These are phyloP conservation scores for Saccopteryx bilineata DNA, from an alignment of 2,113 vertebrate species.

Conservation along the genomic window DNA sequence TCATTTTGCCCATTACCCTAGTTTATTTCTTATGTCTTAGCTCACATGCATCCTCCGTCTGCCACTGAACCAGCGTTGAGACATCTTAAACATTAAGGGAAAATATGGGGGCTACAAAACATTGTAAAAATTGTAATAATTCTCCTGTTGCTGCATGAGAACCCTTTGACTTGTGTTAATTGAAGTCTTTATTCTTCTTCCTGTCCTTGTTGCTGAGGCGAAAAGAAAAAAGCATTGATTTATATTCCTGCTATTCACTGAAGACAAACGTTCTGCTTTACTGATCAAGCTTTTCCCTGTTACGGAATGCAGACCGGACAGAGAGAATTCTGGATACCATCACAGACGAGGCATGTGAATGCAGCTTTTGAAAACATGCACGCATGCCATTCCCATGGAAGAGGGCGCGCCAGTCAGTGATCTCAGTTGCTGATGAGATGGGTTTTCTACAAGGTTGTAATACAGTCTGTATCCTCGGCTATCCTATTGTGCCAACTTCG, in stretches of 20 bases:
- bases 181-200: not conserved
- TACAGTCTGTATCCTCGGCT: not conserved
- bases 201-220: not conserved
- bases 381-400: fast-evolving
- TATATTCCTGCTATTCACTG: not conserved
- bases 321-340: not conserved
- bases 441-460: not conserved
- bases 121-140: not conserved
- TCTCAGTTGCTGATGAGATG: not conserved
- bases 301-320: not conserved
- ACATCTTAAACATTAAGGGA: not conserved
- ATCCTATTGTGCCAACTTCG: not conserved
- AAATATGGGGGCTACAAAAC: not conserved
- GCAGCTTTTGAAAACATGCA: not conserved
- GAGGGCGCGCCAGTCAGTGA: not conserved
- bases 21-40: not conserved
- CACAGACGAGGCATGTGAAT: not conserved
- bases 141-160: not conserved
- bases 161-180: not conserved
- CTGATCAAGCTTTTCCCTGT: not conserved
- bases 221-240: not conserved
- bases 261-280: not conserved
- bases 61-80: not conserved
- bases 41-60: not conserved
- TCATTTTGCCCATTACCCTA: not conserved